Evolutionary conservation across 2,113 vertebrate genomes (phyloP).

Genomic region (Pelodiscus sinensis): DNA sequence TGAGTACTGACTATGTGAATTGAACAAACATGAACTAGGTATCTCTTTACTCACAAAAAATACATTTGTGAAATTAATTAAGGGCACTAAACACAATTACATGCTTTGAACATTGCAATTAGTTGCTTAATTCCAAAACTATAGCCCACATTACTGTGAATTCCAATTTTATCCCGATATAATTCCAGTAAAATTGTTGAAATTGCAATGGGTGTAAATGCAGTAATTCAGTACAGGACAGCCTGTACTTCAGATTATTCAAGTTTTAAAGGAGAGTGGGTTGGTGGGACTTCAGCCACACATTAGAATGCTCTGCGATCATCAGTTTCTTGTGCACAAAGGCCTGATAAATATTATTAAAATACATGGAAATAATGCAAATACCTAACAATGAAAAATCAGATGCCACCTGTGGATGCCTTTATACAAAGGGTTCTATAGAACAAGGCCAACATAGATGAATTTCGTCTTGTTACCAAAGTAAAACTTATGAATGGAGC

Average conservation of each 20-base stretch:
- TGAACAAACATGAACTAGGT: background rate
- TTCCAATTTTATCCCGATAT: background rate
- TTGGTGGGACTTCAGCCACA: background rate
- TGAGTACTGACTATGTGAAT: background rate
- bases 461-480: background rate
- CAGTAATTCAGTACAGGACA: background rate
- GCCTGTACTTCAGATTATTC: background rate
- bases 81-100: background rate
- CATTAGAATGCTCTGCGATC: background rate
- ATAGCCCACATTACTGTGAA: background rate
- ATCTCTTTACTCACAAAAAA: background rate
- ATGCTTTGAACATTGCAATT: background rate
- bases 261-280: background rate
- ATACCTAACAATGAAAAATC: background rate
- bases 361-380: background rate
- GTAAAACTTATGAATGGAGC: background rate
- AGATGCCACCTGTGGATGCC: background rate
- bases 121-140: background rate
- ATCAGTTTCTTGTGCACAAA: background rate
- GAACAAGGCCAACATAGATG: background rate
- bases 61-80: background rate
- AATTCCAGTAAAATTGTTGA: background rate
- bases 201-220: background rate
- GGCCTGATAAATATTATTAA: background rate
- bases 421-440: background rate